A percentile compares a stretch with the other conserved stretches of the same genome.
Evolutionary conservation across 1,140 invertebrate species (phyloP).

Genomic region (Drosophila ercepeae): DNA sequence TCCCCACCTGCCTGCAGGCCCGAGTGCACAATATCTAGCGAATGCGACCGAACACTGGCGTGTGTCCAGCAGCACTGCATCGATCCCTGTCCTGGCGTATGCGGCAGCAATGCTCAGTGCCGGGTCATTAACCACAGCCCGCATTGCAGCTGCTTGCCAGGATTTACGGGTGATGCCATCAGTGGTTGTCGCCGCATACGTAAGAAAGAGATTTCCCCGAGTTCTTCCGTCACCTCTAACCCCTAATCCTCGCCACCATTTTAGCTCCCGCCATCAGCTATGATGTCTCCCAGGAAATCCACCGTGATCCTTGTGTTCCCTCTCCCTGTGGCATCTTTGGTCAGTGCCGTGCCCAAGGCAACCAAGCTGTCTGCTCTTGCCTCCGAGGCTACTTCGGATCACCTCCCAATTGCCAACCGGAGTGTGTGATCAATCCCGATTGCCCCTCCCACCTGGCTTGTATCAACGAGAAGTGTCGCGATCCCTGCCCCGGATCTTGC

Average conservation of each 20-base stretch:
- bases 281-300: constrained; percentile 85
- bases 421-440: constrained; percentile 91
- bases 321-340: constrained; percentile 92
- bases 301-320: constrained; percentile 89
- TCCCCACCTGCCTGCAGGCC: constrained; percentile 90
- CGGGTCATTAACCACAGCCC: constrained; percentile 93
- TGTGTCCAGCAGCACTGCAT: constrained; percentile 93
- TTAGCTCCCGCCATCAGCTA: constrained; percentile 54
- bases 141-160: constrained; percentile 90
- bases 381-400: constrained; percentile 89
- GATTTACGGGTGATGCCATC: constrained; percentile 93
- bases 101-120: constrained; percentile 91
- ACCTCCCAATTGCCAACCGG: constrained; percentile 90
- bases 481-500: constrained; percentile 92
- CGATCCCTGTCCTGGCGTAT: constrained; percentile 92
- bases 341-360: constrained; percentile 88
- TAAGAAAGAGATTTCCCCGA: constrained; percentile 79
- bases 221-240: background rate
- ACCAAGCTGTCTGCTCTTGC: constrained; percentile 90
- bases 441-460: constrained; percentile 89
- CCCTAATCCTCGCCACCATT: constrained; percentile 20
- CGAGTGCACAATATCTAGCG: constrained; percentile 92
- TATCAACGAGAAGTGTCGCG: constrained; percentile 88
- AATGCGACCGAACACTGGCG: constrained; percentile 90
- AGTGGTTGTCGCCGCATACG: constrained; percentile 87